phyloP scores from a whole-genome alignment of 2,113 vertebrate species.

The Rhizomys pruinosus region DNA sequence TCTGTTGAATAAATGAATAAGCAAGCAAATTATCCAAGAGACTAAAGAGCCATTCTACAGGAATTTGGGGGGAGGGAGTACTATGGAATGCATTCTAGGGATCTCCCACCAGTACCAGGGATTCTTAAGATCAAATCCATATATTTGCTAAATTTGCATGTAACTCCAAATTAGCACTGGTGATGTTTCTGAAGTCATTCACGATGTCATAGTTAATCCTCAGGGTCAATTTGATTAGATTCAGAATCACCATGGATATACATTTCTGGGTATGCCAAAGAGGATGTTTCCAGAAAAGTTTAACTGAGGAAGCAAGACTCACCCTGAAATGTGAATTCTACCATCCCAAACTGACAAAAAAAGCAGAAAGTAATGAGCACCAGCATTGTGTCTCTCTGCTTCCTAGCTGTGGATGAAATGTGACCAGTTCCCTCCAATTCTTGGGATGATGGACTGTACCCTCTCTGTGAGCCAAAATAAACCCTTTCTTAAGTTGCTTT shows the following conservation, averaged over 20 bases:
- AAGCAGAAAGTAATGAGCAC: not conserved
- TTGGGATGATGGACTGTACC: not conserved
- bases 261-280: not conserved
- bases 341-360: not conserved
- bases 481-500: not conserved
- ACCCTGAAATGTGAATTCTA: not conserved
- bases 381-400: not conserved
- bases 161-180: slow-evolving; percentile 7
- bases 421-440: not conserved
- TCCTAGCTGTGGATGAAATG: not conserved
- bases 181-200: not conserved
- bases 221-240: not conserved
- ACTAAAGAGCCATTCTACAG: slow-evolving; percentile 10
- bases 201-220: not conserved
- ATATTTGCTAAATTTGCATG: slow-evolving; percentile 19
- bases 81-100: slow-evolving; percentile 10
- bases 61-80: not conserved
- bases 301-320: not conserved
- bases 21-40: slow-evolving; percentile 16
- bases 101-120: not conserved
- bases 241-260: not conserved
- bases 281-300: not conserved
- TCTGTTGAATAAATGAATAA: slow-evolving; percentile 35
- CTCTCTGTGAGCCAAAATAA: not conserved
- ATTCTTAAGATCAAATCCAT: not conserved